Conservation (phyloP, 2,113 vertebrate genomes). For the Picathartes gymnocephalus region DNA sequence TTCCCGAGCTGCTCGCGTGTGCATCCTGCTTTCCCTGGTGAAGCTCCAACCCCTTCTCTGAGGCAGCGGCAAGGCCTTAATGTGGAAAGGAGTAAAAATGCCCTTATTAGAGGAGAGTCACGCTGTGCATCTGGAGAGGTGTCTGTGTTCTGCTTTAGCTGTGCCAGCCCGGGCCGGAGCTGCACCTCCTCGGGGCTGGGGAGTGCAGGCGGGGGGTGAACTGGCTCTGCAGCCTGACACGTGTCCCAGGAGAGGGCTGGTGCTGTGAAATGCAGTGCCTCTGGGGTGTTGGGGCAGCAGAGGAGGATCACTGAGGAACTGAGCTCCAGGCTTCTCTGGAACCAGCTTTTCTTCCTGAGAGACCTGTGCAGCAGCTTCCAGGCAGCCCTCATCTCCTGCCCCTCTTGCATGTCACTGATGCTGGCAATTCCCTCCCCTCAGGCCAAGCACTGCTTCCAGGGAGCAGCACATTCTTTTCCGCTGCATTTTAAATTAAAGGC, state of each 20-base stretch:
- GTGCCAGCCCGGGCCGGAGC: not conserved
- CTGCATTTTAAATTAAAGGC: not conserved
- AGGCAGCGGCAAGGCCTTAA: not conserved
- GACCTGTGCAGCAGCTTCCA: not conserved
- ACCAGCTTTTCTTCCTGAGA: not conserved
- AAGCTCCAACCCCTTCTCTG: not conserved
- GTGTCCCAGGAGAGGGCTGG: not conserved
- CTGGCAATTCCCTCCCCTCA: not conserved
- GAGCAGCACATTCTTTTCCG: not conserved
- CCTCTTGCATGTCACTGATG: not conserved
- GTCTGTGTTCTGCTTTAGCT: not conserved
- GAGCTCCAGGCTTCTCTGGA: not conserved
- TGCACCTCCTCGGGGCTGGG: not conserved
- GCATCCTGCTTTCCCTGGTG: not conserved
- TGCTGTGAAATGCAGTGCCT: not conserved
- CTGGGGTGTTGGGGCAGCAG: not conserved
- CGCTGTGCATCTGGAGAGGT: not conserved
- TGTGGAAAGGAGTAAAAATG: not conserved
- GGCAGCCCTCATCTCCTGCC: not conserved
- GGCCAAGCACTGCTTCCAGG: not conserved
- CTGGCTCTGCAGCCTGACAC: fast-evolving
- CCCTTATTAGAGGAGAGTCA: not conserved
- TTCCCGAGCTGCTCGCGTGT: not conserved
- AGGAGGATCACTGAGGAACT: not conserved
- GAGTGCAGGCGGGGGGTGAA: not conserved